Conservation (phyloP, 2,888 invertebrate genomes). For the Callyntrura sp. region DNA sequence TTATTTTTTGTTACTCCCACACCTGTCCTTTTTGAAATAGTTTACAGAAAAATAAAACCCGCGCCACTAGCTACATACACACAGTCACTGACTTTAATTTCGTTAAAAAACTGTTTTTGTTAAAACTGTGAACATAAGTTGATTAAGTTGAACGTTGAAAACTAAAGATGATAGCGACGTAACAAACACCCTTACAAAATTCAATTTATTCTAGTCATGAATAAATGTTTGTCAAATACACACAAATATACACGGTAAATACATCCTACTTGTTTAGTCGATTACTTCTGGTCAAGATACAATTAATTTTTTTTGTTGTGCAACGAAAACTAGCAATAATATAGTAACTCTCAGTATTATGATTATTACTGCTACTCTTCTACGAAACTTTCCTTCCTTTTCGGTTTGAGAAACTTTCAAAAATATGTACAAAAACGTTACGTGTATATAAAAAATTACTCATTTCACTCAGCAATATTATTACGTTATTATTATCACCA, state of each 20-base stretch:
- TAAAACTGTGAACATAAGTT: conserved; percentile 40
- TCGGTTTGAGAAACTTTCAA: neutral
- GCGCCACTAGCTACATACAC: neutral
- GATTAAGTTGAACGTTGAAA: conserved; percentile 29
- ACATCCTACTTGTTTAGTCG: conserved; percentile 38
- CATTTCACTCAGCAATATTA: neutral
- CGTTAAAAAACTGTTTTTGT: conserved; percentile 1
- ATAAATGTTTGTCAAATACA: conserved; percentile 62
- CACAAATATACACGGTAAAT: conserved; percentile 26
- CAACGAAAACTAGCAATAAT: neutral
- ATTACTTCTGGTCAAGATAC: conserved; percentile 61
- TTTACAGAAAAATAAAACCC: neutral
- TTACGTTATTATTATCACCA: neutral
- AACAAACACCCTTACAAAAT: conserved; percentile 23
- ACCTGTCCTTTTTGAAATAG: conserved; percentile 47
- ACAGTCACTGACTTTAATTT: neutral
- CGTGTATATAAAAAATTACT: conserved; percentile 9
- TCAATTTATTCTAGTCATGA: conserved; percentile 72
- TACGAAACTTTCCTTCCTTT: neutral
- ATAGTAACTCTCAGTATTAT: conserved; percentile 16
- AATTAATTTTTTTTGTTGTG: neutral
- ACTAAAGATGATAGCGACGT: neutral
- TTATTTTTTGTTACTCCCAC: conserved; percentile 56
- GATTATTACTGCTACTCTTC: neutral
- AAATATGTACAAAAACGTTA: neutral